A percentile compares a stretch with the other conserved stretches of the same genome.
These are phyloP conservation scores for Buceros bicornis DNA, from an alignment of 2,797 vertebrate species.

Conservation along the genomic window DNA sequence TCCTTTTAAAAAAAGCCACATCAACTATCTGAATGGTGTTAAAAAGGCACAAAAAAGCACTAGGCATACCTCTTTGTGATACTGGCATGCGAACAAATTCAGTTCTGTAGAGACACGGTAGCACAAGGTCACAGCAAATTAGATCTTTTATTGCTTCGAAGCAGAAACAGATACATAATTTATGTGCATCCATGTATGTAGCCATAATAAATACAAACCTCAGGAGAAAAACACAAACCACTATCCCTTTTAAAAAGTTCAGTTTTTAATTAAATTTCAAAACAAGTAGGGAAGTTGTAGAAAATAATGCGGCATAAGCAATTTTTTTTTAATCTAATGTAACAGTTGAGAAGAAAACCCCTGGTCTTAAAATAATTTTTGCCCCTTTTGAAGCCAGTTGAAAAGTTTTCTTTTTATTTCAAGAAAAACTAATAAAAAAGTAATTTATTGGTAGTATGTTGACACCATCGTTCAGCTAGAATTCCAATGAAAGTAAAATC, in stretches of 20 bases:
- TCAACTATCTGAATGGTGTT: neutral
- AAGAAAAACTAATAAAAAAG: neutral
- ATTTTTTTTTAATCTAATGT: neutral
- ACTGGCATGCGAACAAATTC: neutral
- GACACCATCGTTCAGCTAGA: neutral
- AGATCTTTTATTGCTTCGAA: neutral
- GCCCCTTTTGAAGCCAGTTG: neutral
- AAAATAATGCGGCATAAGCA: neutral
- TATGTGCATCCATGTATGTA: neutral
- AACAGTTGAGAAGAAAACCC: neutral
- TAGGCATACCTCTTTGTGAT: neutral
- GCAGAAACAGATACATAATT: conserved; percentile 13
- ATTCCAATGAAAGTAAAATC: neutral
- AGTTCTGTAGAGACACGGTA: neutral
- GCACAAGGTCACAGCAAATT: neutral
- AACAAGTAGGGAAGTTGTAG: neutral
- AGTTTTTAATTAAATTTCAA: conserved; percentile 27
- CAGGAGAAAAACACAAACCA: neutral
- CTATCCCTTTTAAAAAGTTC: neutral
- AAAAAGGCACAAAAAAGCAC: neutral
- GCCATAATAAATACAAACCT: neutral
- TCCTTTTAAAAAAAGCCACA: neutral
- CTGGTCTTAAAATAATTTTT: neutral
- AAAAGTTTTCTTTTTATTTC: neutral
- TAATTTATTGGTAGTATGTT: neutral